Evolutionary conservation across 2,888 invertebrate species (phyloP).

Genomic region (Tipula unca): DNA sequence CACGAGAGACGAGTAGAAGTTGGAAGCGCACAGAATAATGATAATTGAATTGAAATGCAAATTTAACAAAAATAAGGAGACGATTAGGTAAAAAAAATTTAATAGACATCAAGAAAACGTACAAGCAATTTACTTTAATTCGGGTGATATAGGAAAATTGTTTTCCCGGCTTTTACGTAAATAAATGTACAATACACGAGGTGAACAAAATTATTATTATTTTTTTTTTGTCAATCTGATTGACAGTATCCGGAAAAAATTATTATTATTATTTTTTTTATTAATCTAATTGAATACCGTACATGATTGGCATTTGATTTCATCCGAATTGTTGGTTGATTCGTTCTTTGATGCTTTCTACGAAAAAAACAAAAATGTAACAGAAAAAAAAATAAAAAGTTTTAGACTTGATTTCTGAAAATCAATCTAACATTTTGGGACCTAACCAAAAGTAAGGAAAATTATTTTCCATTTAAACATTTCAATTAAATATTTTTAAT

Average conservation of each 20-base stretch:
- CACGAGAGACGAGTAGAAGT: no score
- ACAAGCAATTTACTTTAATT: background rate
- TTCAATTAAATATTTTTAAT: no score
- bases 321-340: background rate
- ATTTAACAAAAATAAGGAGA: background rate
- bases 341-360: background rate
- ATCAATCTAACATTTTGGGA: no score
- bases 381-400: no score
- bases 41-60: background rate
- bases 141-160: background rate
- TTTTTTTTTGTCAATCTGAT: background rate
- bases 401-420: no score
- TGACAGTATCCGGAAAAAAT: background rate
- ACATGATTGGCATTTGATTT: background rate
- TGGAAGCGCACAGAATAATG: background rate
- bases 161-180: background rate
- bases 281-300: background rate
- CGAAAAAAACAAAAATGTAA: background rate
- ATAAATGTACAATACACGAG: background rate
- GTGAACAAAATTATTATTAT: no score
- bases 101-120: background rate
- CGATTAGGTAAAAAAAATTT: background rate
- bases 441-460: no score
- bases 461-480: no score
- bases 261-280: no score